Conservation (phyloP, 30 jellyfish, hydroid and myxozoan genomes). For the Aurelia sp. region DNA sequence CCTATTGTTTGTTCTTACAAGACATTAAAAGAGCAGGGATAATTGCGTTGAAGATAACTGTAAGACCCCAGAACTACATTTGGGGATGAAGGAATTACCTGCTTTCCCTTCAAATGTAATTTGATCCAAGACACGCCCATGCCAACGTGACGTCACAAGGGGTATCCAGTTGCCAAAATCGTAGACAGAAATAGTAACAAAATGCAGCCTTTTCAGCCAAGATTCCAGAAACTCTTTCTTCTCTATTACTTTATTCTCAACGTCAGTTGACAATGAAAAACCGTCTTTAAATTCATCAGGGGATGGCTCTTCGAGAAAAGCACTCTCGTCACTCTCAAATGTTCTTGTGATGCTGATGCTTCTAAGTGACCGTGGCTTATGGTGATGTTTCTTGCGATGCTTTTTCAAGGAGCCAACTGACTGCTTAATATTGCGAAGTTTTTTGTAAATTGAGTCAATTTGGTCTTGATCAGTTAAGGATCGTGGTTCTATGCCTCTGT, state of each 20-base stretch:
- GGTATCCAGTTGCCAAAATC: slow-evolving; percentile 97
- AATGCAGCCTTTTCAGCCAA: slow-evolving; percentile 92
- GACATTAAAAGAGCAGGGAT: too few relatives aligned
- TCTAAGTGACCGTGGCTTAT: not conserved
- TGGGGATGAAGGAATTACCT: slow-evolving; percentile 40
- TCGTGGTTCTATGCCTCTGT: slow-evolving; percentile 59
- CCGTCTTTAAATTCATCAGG: slow-evolving; percentile 3
- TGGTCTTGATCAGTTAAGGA: slow-evolving; percentile 21
- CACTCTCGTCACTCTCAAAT: not conserved
- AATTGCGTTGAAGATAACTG: too few relatives aligned
- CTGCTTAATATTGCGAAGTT: not conserved
- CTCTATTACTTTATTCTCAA: slow-evolving; percentile 6
- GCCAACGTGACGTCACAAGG: slow-evolving; percentile 93
- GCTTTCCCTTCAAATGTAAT: slow-evolving; percentile 83
- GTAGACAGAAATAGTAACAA: slow-evolving; percentile 79
- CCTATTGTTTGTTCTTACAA: too few relatives aligned
- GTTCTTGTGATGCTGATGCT: not conserved
- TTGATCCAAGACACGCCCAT: slow-evolving; percentile 97
- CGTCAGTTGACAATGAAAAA: slow-evolving; percentile 2
- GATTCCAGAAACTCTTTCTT: slow-evolving; percentile 33
- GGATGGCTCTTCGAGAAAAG: not conserved
- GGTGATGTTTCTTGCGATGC: not conserved
- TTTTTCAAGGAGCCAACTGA: not conserved
- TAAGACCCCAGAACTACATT: too few relatives aligned
- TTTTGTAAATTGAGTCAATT: not conserved